Conservation (phyloP, 1,140 invertebrate species). For the Leptopilina clavipes region DNA sequence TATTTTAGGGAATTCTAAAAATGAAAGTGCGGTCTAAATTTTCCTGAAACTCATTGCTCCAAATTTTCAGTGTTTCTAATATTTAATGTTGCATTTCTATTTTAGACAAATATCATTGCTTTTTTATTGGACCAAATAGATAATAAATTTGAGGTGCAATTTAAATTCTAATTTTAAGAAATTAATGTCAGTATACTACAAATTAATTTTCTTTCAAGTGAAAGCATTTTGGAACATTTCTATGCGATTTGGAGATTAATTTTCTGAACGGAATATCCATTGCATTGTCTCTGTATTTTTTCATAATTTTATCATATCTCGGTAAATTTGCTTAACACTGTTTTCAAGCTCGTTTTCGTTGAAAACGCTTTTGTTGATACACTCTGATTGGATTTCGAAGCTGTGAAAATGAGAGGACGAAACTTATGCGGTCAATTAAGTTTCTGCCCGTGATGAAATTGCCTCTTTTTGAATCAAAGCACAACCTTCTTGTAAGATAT, state of each 20-base stretch:
- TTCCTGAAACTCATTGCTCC: too few relatives aligned
- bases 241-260: background rate
- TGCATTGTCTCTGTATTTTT: background rate
- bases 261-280: background rate
- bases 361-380: slow-evolving; percentile 26
- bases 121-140: too few relatives aligned
- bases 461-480: background rate
- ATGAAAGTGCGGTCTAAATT: too few relatives aligned
- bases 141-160: too few relatives aligned
- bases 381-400: slow-evolving; percentile 11
- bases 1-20: too few relatives aligned
- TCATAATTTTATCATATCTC: background rate
- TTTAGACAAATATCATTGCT: too few relatives aligned
- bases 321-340: slow-evolving; percentile 22
- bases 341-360: background rate
- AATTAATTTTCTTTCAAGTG: too few relatives aligned
- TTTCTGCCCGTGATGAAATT: background rate
- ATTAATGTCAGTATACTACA: too few relatives aligned
- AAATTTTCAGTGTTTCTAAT: too few relatives aligned
- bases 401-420: slow-evolving; percentile 13
- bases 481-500: background rate
- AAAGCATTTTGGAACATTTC: too few relatives aligned
- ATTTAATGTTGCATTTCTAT: too few relatives aligned
- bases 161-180: too few relatives aligned
- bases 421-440: slow-evolving; percentile 12